Conservation (phyloP, 2,888 invertebrate genomes). For the Synanthedon myopaeformis region DNA sequence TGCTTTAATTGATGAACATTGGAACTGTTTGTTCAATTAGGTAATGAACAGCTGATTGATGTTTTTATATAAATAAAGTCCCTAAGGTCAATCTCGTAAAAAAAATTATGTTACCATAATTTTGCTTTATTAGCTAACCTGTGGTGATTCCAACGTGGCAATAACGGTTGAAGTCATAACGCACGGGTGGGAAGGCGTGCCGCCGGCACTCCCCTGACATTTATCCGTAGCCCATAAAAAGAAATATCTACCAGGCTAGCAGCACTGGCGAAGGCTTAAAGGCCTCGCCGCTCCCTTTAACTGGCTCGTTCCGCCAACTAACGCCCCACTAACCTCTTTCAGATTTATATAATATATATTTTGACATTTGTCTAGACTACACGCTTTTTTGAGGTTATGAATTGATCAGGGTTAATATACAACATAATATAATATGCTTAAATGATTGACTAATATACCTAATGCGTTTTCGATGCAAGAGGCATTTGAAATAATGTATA, state of each 20-base stretch:
- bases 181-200: conserved; percentile 28
- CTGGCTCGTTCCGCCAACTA: conserved; percentile 23
- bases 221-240: conserved; percentile 66
- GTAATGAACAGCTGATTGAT: too few species aligned
- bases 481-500: too few species aligned
- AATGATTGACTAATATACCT: too few species aligned
- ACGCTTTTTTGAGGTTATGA: too few species aligned
- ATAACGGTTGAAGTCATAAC: conserved; percentile 38
- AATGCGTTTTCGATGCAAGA: too few species aligned
- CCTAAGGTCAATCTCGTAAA: not conserved
- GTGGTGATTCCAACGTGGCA: conserved; percentile 2
- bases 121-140: not conserved
- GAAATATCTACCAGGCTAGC: conserved; percentile 62
- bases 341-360: conserved; percentile 3
- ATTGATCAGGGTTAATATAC: too few species aligned
- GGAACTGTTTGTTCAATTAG: too few species aligned
- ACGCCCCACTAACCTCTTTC: conserved; percentile 55
- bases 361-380: not conserved
- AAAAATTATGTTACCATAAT: not conserved
- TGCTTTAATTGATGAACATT: too few species aligned
- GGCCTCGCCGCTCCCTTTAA: conserved; percentile 56
- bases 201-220: conserved; percentile 61
- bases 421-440: too few species aligned
- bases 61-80: too few species aligned
- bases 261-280: conserved; percentile 49